phyloP scores from a whole-genome alignment of 2,797 vertebrate genomes.

The Siniperca obscura region DNA sequence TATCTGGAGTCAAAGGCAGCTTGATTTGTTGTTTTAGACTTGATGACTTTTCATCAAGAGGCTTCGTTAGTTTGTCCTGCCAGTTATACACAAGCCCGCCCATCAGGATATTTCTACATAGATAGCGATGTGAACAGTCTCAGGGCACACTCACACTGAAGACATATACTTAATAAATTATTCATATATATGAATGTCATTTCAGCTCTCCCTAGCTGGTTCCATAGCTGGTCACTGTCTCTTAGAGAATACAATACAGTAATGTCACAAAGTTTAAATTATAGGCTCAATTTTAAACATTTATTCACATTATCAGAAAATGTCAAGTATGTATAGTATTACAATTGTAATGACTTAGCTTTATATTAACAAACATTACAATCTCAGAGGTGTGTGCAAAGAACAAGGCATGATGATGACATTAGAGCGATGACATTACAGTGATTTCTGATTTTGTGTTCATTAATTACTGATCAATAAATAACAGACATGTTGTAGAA shows the following conservation, averaged over 20 bases:
- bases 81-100: background rate
- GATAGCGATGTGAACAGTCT: background rate
- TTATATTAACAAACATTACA: background rate
- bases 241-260: background rate
- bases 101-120: conserved; percentile 25
- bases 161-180: conserved; percentile 27
- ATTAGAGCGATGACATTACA: background rate
- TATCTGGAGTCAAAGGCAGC: background rate
- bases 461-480: background rate
- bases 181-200: conserved; percentile 36
- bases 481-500: background rate
- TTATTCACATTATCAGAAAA: background rate
- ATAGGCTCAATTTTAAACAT: background rate
- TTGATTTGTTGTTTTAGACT: background rate
- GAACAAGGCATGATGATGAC: background rate
- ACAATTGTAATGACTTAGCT: background rate
- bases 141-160: background rate
- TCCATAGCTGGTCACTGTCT: background rate
- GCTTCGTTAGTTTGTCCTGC: conserved; percentile 15
- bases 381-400: background rate
- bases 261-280: background rate
- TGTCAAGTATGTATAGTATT: background rate
- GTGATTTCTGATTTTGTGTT: conserved; percentile 21
- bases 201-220: background rate
- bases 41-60: background rate